Percentiles rank a stretch among this genome's conserved stretches.
Evolutionary conservation across 2,797 vertebrate genomes (phyloP).

Genomic region (Liparis tanakae): DNA sequence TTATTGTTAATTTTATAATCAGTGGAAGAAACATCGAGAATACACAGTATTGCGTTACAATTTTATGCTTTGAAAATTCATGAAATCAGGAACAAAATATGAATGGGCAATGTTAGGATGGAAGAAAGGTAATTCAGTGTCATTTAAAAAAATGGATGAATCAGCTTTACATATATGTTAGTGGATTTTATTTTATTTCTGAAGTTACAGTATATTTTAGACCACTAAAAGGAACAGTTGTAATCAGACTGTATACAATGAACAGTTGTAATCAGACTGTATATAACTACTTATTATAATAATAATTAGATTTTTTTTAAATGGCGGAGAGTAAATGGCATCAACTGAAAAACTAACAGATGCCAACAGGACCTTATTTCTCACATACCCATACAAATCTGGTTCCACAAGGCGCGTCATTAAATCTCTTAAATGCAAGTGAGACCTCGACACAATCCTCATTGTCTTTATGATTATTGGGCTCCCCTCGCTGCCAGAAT

Average conservation of each 20-base stretch:
- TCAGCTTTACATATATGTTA: neutral
- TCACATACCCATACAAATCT: constrained; percentile 51
- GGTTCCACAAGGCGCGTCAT: constrained; percentile 12
- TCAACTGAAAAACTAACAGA: neutral
- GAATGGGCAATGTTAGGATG: too few species aligned
- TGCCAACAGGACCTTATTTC: neutral
- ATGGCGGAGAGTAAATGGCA: neutral
- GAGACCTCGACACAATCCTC: constrained; percentile 48
- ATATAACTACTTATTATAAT: too few species aligned
- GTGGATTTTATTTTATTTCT: neutral
- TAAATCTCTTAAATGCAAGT: neutral
- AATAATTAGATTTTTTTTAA: neutral
- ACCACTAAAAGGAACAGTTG: neutral
- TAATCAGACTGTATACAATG: too few species aligned
- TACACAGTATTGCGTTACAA: too few species aligned
- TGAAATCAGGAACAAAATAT: too few species aligned
- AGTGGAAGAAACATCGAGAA: too few species aligned
- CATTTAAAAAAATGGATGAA: neutral
- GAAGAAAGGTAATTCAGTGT: too few species aligned
- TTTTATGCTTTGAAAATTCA: too few species aligned
- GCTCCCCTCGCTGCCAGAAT: constrained; percentile 44
- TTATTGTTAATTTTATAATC: too few species aligned
- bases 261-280: neutral
- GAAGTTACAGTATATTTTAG: neutral
- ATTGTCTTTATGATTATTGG: neutral